These are phyloP conservation scores for Agrenia bidenticulata DNA, from an alignment of 2,888 invertebrate genomes.

Conservation along the genomic window DNA sequence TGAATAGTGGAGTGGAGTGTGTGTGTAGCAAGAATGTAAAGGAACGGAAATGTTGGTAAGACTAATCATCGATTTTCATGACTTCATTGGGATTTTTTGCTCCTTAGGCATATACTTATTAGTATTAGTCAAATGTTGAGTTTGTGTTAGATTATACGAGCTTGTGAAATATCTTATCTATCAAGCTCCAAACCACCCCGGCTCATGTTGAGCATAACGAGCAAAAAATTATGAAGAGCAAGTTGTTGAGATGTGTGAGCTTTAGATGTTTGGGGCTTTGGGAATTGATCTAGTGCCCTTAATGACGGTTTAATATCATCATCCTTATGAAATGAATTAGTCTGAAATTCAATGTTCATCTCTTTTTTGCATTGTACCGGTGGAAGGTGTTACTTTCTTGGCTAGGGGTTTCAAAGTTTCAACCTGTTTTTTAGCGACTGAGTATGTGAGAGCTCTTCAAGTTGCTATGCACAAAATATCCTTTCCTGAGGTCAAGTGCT, in stretches of 20 bases:
- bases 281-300: constrained; percentile 38
- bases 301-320: constrained; percentile 40
- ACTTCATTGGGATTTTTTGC: neutral
- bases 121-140: constrained; percentile 1
- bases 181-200: neutral
- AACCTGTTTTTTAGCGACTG: too few relatives aligned
- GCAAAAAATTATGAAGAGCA: constrained; percentile 20
- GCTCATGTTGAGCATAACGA: constrained; percentile 13
- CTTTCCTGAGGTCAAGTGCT: neutral
- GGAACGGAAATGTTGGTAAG: neutral
- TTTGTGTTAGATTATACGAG: constrained; percentile 6
- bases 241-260: constrained; percentile 12
- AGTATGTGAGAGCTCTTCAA: too few relatives aligned
- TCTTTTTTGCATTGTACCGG: constrained; percentile 3
- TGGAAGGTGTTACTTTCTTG: too few relatives aligned
- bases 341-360: too few relatives aligned
- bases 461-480: neutral
- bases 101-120: neutral
- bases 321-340: neutral
- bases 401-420: too few relatives aligned
- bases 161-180: constrained; percentile 9
- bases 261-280: neutral
- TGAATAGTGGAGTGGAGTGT: too few relatives aligned
- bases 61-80: constrained; percentile 3
- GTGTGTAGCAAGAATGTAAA: neutral